Conservation (phyloP, 1,140 invertebrate species). For the Drosophila saltans region DNA sequence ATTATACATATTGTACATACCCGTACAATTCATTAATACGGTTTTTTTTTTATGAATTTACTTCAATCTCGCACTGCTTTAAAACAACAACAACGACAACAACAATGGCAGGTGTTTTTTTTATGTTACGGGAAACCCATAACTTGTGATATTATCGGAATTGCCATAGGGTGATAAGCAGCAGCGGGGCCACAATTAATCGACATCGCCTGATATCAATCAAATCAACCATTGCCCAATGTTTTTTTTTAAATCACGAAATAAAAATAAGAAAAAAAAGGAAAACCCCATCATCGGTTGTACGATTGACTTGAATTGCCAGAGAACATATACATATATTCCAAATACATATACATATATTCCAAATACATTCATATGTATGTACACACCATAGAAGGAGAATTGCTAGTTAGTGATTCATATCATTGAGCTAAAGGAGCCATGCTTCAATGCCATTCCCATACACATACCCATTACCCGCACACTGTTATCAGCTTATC, state of each 20-base stretch:
- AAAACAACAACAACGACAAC: neutral
- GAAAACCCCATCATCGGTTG: neutral
- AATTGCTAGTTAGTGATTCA: slow-evolving; percentile 31
- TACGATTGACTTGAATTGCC: neutral
- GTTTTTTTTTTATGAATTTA: slow-evolving; percentile 50
- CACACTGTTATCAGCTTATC: slow-evolving; percentile 7
- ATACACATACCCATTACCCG: neutral
- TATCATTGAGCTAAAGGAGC: neutral
- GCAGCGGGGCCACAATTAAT: neutral
- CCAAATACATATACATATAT: no score
- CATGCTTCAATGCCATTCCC: neutral
- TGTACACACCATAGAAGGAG: no score
- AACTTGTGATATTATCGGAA: slow-evolving; percentile 36
- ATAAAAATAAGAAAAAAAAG: no score
- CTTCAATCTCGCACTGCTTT: slow-evolving; percentile 18
- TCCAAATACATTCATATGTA: no score
- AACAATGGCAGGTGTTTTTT: slow-evolving; percentile 13
- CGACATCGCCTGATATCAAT: slow-evolving; percentile 37
- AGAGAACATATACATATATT: neutral
- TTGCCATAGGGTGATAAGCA: slow-evolving; percentile 11
- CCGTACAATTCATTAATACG: slow-evolving; percentile 12
- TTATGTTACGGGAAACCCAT: slow-evolving; percentile 16
- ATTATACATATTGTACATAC: slow-evolving; percentile 10
- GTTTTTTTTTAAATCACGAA: no score
- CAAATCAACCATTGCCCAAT: neutral